Base-by-base conservation (phyloP, 2,888 invertebrate genomes). In the Sialis lutaria region DNA sequence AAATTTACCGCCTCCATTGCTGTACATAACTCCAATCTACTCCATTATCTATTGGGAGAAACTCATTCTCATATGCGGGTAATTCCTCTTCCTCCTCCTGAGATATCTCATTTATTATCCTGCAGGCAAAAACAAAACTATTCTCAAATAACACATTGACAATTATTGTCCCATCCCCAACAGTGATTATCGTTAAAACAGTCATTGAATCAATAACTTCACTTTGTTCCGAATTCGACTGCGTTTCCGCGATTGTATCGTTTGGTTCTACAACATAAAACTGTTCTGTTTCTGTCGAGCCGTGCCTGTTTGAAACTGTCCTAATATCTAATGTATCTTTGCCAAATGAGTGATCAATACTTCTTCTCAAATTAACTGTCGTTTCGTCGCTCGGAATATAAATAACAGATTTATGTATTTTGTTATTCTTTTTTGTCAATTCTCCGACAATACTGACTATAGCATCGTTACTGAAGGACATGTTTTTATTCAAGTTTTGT, bases 1-100 rank as follows among this genome's bases (percentile, higher is more conserved):
- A 4, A 22, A 12, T 39, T 60, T 65, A 79, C 79, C 79, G 73
- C 58, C 81, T 70, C 81, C 81, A 81, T 58, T 76, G 75, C 62
- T 81, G 81, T 44, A 81, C 80, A 60, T 79, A 81, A 58, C 81
- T 80, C 81, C 81, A 81, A 60, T 81, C 81, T 51, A 76, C 77
- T 52, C 40, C 46, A 33, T 22, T 33, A 32, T 40, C 40, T n/a
- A 46, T 13, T 9, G 46, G 44, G 9, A 34, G 56, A 41, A 62
- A 62, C 61, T 62, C 60, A 53, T 62, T 60, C 49, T 64, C 63
- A 50, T 61, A 62, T 44, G 58, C 50, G 33, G 54, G 52, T 45
- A 58, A 59, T 54, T 62, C 63, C 53, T 72, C 55, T 67, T 10
- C 33, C 1, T 40, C 30, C 8, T 12, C 10, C 12, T 13, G 40